A percentile compares a stretch with the other conserved stretches of the same genome.
These are phyloP conservation scores for Grallaria varia DNA, from an alignment of 2,113 vertebrate genomes.

Conservation along the genomic window DNA sequence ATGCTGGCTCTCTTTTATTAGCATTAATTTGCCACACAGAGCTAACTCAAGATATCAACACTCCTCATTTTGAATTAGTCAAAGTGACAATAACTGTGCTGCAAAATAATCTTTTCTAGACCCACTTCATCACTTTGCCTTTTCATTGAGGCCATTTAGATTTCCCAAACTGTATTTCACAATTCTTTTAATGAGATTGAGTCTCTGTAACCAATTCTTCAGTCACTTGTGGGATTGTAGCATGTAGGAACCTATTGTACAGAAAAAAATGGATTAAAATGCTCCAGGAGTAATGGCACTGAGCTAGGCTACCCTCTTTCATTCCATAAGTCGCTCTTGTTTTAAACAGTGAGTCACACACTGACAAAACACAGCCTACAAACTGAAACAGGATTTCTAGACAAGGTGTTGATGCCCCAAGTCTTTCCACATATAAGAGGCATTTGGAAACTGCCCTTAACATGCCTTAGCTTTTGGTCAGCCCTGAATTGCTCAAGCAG, in stretches of 20 bases:
- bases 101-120: background rate
- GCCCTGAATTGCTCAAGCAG: background rate
- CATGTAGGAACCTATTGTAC: background rate
- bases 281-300: background rate
- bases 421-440: background rate
- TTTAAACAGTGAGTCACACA: background rate
- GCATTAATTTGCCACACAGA: background rate
- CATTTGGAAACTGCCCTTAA: background rate
- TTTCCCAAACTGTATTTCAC: background rate
- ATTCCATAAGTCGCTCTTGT: no score
- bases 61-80: background rate
- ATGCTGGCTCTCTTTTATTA: background rate
- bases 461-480: background rate
- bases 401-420: background rate
- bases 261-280: background rate
- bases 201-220: background rate
- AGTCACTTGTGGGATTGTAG: background rate
- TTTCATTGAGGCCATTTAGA: background rate
- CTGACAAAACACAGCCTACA: background rate
- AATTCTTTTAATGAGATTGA: background rate
- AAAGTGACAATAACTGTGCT: background rate
- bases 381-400: background rate
- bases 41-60: background rate
- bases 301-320: background rate
- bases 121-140: background rate